A percentile compares a stretch with the other conserved stretches of the same genome.
Conservation (phyloP, 2,113 vertebrate species). For the Tamias sibiricus region DNA sequence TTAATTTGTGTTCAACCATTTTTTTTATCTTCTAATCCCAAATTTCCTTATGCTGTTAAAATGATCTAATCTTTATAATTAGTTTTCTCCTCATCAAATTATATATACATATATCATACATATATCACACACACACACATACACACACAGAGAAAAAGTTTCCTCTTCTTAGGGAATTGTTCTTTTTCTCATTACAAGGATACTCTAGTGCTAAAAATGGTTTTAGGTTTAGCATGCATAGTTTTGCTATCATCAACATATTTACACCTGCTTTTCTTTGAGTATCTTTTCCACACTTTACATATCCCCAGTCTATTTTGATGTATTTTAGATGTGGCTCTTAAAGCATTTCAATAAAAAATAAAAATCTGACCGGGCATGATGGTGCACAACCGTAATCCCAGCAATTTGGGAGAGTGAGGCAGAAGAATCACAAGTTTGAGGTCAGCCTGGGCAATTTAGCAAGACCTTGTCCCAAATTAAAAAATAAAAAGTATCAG, state of each 20-base stretch:
- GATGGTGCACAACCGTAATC: no score
- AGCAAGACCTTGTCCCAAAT: no score
- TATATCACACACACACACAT: neutral
- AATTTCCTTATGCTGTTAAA: neutral
- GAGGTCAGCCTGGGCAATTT: no score
- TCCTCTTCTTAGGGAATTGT: neutral
- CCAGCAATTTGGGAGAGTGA: no score
- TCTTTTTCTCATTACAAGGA: neutral
- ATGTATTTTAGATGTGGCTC: neutral
- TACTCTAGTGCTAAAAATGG: neutral
- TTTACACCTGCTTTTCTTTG: neutral
- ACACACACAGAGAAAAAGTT: neutral
- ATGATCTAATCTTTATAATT: neutral
- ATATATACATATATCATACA: neutral
- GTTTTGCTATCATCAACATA: neutral
- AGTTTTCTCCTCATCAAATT: slow-evolving; percentile 20
- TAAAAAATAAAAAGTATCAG: no score
- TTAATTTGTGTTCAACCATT: slow-evolving; percentile 32
- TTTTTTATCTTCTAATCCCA: neutral
- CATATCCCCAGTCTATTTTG: neutral
- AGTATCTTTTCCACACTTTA: neutral
- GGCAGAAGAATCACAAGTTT: no score
- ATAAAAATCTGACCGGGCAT: neutral
- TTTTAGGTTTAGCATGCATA: neutral
- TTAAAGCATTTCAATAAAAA: slow-evolving; percentile 16